These are phyloP conservation scores for Aldrovandia affinis DNA, from an alignment of 2,797 vertebrate genomes.

Conservation along the genomic window DNA sequence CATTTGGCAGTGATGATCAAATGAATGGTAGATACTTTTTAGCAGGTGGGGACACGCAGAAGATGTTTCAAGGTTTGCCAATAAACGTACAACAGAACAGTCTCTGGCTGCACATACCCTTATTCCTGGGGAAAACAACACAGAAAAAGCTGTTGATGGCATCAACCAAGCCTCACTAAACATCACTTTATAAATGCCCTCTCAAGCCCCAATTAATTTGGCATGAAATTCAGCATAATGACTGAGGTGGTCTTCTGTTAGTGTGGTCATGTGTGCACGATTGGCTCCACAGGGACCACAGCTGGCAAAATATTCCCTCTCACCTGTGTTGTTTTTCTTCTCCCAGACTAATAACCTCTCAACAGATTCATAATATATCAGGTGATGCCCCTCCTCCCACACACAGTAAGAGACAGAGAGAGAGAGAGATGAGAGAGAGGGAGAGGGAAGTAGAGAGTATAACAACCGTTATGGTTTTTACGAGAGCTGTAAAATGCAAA, in stretches of 20 bases:
- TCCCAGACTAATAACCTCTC: conserved; percentile 10
- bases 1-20: conserved; percentile 2
- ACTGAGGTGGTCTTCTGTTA: not conserved
- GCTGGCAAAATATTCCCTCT: not conserved
- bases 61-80: not conserved
- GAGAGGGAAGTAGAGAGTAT: not conserved
- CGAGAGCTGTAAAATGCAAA: conserved; percentile 33
- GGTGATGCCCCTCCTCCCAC: conserved; percentile 29
- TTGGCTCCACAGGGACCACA: not conserved
- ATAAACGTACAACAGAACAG: not conserved
- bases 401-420: conserved; percentile 27
- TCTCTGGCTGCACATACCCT: not conserved
- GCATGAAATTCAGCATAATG: not conserved
- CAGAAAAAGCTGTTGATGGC: not conserved
- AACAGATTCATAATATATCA: conserved; percentile 13
- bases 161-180: not conserved
- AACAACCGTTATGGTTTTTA: conserved; percentile 22
- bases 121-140: not conserved
- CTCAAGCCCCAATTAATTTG: not conserved
- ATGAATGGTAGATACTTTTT: not conserved
- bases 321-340: not conserved
- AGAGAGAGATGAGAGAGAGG: not conserved
- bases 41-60: not conserved
- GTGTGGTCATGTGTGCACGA: not conserved
- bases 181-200: not conserved